A percentile compares a stretch with the other conserved stretches of the same genome.
These are phyloP conservation scores for Limosa lapponica DNA, from an alignment of 2,797 vertebrate species.

Conservation along the genomic window DNA sequence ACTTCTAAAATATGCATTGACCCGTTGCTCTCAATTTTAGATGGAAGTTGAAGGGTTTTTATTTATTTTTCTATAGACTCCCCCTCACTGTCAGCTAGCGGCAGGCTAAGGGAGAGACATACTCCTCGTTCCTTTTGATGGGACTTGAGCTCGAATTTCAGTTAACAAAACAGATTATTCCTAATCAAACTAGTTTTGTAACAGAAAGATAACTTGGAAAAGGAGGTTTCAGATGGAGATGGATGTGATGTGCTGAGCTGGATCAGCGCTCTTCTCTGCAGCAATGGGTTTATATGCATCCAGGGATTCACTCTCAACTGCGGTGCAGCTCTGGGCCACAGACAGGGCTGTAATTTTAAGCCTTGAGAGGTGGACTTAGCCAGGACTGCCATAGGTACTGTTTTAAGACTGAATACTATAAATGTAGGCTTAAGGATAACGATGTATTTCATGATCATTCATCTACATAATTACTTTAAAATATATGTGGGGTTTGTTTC, in stretches of 20 bases:
- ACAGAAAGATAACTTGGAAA: not conserved
- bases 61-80: not conserved
- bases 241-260: not conserved
- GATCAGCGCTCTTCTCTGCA: not conserved
- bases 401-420: not conserved
- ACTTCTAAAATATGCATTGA: not conserved
- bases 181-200: not conserved
- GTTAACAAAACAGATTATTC: not conserved
- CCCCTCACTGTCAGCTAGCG: not conserved
- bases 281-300: not conserved
- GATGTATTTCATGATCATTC: not conserved
- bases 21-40: not conserved
- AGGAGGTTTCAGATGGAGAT: not conserved
- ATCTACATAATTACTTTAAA: not conserved
- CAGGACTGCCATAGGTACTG: not conserved
- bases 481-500: not conserved
- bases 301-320: accelerated
- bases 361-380: not conserved
- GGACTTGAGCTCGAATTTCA: not conserved
- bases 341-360: not conserved
- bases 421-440: not conserved
- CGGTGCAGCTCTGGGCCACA: not conserved
- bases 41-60: not conserved
- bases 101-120: not conserved
- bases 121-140: accelerated